Evolutionary conservation across 1,140 invertebrate species (phyloP).

Genomic region (Drosophila kanapiae): DNA sequence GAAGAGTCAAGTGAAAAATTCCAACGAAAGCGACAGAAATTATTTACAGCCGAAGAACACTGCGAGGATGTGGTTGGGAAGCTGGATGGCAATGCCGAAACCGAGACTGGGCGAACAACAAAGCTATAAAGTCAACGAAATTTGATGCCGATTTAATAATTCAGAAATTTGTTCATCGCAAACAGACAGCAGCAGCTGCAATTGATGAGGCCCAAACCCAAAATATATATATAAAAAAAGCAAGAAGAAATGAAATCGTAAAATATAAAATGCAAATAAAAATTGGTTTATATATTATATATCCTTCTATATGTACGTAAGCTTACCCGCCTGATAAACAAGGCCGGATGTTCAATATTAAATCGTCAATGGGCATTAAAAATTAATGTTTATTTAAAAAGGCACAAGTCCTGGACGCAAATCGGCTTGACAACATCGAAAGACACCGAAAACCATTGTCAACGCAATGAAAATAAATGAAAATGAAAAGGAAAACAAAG

Average conservation of each 20-base stretch:
- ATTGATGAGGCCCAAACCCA: slow-evolving; percentile 58
- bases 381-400: slow-evolving; percentile 76
- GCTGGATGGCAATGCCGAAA: neutral
- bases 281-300: slow-evolving; percentile 37
- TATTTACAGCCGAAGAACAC: slow-evolving; percentile 34
- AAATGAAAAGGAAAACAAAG: slow-evolving; percentile 36
- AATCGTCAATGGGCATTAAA: slow-evolving; percentile 61
- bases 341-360: slow-evolving; percentile 62
- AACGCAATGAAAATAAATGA: slow-evolving; percentile 52
- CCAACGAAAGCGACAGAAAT: slow-evolving; percentile 40
- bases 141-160: slow-evolving; percentile 71
- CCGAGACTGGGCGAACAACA: slow-evolving; percentile 27
- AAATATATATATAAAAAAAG: slow-evolving; percentile 19
- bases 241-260: slow-evolving; percentile 38
- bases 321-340: slow-evolving; percentile 34
- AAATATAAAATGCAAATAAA: slow-evolving; percentile 45
- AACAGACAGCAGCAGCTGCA: slow-evolving; percentile 70
- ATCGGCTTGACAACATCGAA: slow-evolving; percentile 54
- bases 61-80: neutral
- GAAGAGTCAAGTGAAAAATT: slow-evolving; percentile 46
- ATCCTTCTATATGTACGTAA: slow-evolving; percentile 10
- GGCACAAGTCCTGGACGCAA: slow-evolving; percentile 47
- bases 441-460: slow-evolving; percentile 40
- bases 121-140: slow-evolving; percentile 54
- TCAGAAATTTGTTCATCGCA: slow-evolving; percentile 64